Base-by-base conservation (phyloP, 1,140 invertebrate genomes). In the Augochlora pura region DNA sequence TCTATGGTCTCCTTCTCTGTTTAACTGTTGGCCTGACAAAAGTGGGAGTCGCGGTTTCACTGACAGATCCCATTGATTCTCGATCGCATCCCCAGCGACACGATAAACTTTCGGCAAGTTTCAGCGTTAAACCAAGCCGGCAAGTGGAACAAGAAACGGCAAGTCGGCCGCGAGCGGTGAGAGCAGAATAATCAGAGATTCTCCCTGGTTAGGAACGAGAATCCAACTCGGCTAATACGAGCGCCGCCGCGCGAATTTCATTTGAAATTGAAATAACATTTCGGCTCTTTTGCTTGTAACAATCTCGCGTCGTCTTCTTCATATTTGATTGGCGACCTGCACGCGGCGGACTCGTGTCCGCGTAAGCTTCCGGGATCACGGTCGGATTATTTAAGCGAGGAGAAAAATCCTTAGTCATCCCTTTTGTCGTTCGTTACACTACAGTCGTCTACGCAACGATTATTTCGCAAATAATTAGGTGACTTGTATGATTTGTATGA, bases 61-160 rank as follows among this genome's bases (percentile, higher is more conserved):
- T 27, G 54, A 57, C 25, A 64, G 38, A 27, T 46, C 65, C 46
- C 74, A 32, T 69, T 69, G 74, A 77, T 60, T 77, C 69, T 77
- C 65, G 60, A 77, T 69, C 54, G 74, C 21, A 42, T 3, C 39
- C 39, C 21, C 2, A n/a, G 49, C 42, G 18, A 18, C 49, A 38
- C 52, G 49, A 66, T 68, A 49, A 67, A 68, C 64, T 68, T 76
- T 10, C 64, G 9, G 4, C 23, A 23, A 69, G 57, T 59, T 69
- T 25, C 54, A 9, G 38, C 32, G 12, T 27, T 63, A 14, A 32
- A 39, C 18, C 32, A 0, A 12, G 23, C n/a, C n/a, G 12, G 16
- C 38, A 4, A 76, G 65, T 68, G 0, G 49, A 68, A 76, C 64
- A 46, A 46, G 38, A 25, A 42, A 42, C 27, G 64, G 8, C 38